Evolutionary conservation across 2,113 vertebrate genomes (phyloP).

Genomic region (Bucco capensis): DNA sequence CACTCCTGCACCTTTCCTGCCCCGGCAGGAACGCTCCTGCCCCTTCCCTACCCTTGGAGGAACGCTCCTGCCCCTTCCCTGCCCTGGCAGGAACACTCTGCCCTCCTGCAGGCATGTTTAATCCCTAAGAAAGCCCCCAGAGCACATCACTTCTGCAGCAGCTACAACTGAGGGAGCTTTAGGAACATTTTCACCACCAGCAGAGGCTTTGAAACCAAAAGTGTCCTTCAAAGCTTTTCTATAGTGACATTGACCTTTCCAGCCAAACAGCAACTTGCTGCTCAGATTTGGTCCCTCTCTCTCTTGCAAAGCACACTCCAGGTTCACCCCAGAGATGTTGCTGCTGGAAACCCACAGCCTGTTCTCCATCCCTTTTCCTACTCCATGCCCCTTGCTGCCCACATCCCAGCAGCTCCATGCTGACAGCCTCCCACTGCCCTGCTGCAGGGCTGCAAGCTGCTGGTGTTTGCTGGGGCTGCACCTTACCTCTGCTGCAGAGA

Average conservation of each 20-base stretch:
- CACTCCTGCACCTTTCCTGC: fast-evolving
- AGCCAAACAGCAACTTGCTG: not conserved
- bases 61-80: fast-evolving
- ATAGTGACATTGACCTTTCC: not conserved
- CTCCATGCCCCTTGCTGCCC: not conserved
- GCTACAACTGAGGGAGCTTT: not conserved
- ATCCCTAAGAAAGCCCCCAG: not conserved
- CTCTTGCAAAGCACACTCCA: too few species aligned
- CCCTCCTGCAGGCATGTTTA: too few species aligned
- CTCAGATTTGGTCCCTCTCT: too few species aligned
- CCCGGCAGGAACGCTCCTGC: fast-evolving
- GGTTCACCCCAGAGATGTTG: too few species aligned
- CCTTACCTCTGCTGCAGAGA: not conserved
- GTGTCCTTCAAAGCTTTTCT: not conserved
- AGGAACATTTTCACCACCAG: not conserved
- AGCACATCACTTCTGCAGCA: not conserved
- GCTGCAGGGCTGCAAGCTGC: fast-evolving
- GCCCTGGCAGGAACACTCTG: fast-evolving
- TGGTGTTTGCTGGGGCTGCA: fast-evolving
- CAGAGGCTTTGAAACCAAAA: not conserved
- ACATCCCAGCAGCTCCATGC: not conserved
- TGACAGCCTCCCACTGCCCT: not conserved
- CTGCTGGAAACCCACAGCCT: fast-evolving
- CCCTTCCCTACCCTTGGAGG: fast-evolving
- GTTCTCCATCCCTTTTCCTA: not conserved